Evolutionary conservation across 53 echinoderm and acorn worm species (phyloP).

Genomic region (Arbacia lixula): DNA sequence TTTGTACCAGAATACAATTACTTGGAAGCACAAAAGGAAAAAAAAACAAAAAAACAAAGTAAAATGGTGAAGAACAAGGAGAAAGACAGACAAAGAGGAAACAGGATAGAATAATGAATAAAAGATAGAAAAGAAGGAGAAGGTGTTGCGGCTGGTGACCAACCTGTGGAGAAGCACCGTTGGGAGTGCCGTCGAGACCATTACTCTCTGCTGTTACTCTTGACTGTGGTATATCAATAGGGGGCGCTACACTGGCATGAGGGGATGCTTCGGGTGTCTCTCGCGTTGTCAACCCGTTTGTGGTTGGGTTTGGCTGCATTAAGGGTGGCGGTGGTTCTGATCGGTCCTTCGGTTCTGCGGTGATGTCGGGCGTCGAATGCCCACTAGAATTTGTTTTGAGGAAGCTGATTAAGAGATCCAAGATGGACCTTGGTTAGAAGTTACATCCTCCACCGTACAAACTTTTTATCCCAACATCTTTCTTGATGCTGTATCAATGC

Average conservation of each 20-base stretch:
- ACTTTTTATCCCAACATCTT: too few relatives aligned
- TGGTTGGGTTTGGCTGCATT: not conserved
- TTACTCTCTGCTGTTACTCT: not conserved
- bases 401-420: not conserved
- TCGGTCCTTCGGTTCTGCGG: not conserved
- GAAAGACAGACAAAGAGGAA: not conserved
- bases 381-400: not conserved
- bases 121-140: too few relatives aligned
- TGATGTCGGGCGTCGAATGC: not conserved
- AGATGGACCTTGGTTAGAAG: too few relatives aligned
- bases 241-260: constrained; percentile 39
- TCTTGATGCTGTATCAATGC: too few relatives aligned
- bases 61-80: too few relatives aligned
- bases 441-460: too few relatives aligned
- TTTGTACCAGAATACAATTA: too few relatives aligned
- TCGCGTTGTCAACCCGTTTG: constrained; percentile 9
- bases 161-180: constrained; percentile 44
- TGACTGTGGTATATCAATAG: constrained; percentile 48
- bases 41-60: too few relatives aligned
- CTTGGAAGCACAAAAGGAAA: too few relatives aligned
- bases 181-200: constrained; percentile 2
- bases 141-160: too few relatives aligned
- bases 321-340: not conserved
- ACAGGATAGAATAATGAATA: not conserved
- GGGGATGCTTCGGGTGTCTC: not conserved